Evolutionary conservation across 2,797 vertebrate genomes (phyloP), one percentile per base, ranked within the genome.

Genomic region (Ambastaia sidthimunki): DNA sequence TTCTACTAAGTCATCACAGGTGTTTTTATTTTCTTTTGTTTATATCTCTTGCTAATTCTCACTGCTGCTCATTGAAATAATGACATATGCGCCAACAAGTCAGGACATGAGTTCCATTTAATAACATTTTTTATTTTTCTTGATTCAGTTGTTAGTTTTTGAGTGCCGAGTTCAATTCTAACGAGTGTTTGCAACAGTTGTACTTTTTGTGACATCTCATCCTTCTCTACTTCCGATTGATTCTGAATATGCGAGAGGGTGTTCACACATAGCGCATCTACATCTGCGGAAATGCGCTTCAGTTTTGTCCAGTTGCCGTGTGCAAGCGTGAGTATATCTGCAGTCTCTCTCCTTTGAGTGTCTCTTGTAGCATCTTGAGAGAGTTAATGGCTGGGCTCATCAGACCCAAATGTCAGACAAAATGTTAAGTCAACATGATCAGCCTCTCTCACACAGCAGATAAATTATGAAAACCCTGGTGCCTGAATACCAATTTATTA

Each of bases 401-500:
- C 10, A 76, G 88, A 89, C 90, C 89, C 89, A 93, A 94, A 94
- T 94, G 93, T 93, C 93, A 94, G 88, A 91, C 88, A 90, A 94
- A 94, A 94, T 93, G 93, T 93, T 94, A 94, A 92, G 92, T 94
- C 91, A 93, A 94, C 93, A 92, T 85, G 87, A 91, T 92, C 89
- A 90, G 91, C 88, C 82, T 89, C 80, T 88, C 85, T 88, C 88
- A 87, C 88, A 86, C 28, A 79, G 85, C 83, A 82, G 90, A 92
- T 92, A 91, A 92, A 92, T 92, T 91, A 92, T 92, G 89, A 93
- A 93, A 89, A 84, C 82, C 70, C 82, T 86, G 13, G 85, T 82
- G 88, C 89, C 87, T 86, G 89, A 91, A 88, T 90, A 82, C 84
- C 75, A 86, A 90, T 91, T 82, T 81, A 70, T 78, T 77, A 68